phyloP scores from a whole-genome alignment of 2,797 vertebrate species.

The Danio choprae region DNA sequence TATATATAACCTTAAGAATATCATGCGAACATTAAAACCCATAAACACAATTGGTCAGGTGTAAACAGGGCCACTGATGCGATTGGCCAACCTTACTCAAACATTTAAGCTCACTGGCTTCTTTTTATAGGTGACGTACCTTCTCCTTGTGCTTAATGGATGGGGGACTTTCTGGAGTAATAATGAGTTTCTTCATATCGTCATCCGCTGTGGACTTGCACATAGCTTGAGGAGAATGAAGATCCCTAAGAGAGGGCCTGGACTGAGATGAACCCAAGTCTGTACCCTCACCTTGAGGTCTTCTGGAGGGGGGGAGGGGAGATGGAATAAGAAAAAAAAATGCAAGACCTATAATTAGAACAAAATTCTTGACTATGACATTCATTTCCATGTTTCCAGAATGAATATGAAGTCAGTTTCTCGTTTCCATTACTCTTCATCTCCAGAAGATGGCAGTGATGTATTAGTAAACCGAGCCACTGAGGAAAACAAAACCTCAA shows the following conservation, averaged over 20 bases:
- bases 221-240: conserved; percentile 89
- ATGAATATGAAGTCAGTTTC: not conserved
- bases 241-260: conserved; percentile 89
- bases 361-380: not conserved
- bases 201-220: conserved; percentile 92
- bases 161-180: conserved; percentile 81
- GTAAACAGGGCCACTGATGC: not conserved
- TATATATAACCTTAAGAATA: not conserved
- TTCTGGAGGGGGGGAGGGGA: conserved; percentile 72
- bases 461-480: not conserved
- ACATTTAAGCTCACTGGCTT: no score
- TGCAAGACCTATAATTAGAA: not conserved
- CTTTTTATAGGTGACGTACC: conserved; percentile 70
- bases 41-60: not conserved
- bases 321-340: not conserved
- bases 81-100: not conserved
- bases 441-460: conserved; percentile 37
- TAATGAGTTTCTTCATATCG: conserved; percentile 87
- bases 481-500: not conserved
- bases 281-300: conserved; percentile 90
- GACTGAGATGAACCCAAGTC: conserved; percentile 85
- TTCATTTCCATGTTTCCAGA: not conserved
- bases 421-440: not conserved
- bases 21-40: no score
- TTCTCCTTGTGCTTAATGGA: conserved; percentile 81